phyloP scores from a whole-genome alignment of 2,888 invertebrate species.

The Ormyrus labotus region DNA sequence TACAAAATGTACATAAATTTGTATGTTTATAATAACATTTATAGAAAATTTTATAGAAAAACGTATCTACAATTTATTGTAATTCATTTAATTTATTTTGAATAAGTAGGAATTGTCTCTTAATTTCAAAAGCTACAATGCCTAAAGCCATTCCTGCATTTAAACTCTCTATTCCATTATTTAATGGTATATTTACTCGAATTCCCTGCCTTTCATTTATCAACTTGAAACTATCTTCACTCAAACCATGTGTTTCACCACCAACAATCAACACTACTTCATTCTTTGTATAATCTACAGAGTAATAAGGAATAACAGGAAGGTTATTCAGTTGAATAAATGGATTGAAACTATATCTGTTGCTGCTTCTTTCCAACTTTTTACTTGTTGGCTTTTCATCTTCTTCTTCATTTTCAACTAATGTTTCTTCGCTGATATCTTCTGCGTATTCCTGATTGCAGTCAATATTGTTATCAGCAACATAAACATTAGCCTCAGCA shows the following conservation, averaged over 20 bases:
- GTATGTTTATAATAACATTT: not conserved
- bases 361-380: not conserved
- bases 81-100: constrained; percentile 22
- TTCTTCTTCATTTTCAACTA: constrained; percentile 19
- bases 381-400: constrained; percentile 17
- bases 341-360: not conserved
- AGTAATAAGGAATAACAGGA: constrained; percentile 81
- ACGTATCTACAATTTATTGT: constrained; percentile 23
- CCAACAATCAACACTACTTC: constrained; percentile 86
- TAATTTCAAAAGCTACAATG: constrained; percentile 90
- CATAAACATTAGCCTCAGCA: constrained; percentile 78
- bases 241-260: constrained; percentile 93
- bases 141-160: constrained; percentile 90
- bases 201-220: constrained; percentile 79
- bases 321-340: constrained; percentile 66
- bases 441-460: too few species aligned
- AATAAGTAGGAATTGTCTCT: constrained; percentile 78
- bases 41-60: constrained; percentile 13
- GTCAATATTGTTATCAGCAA: constrained; percentile 82
- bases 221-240: constrained; percentile 82
- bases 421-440: not conserved
- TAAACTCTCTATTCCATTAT: constrained; percentile 87
- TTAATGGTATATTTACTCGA: constrained; percentile 87
- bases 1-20: constrained; percentile 19
- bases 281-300: constrained; percentile 78